phyloP scores from a whole-genome alignment of 2,113 vertebrate genomes.

The Oncorhynchus nerka region DNA sequence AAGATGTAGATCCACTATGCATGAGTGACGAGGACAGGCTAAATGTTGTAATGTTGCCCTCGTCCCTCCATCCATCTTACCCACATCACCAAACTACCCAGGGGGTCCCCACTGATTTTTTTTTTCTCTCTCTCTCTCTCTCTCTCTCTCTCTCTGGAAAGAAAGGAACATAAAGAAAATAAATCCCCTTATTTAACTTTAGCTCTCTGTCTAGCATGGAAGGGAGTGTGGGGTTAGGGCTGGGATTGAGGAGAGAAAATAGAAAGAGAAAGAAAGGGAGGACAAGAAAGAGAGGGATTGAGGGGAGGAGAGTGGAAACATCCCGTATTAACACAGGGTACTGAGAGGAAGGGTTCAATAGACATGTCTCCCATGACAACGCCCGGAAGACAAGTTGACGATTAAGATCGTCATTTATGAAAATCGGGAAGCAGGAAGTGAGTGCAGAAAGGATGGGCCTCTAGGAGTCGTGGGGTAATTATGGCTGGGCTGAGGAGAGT shows the following conservation, averaged over 20 bases:
- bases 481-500: conserved; percentile 43
- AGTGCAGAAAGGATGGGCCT: conserved; percentile 16
- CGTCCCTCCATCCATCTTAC: conserved; percentile 58
- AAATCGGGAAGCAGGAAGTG: not conserved
- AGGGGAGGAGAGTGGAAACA: conserved; percentile 71
- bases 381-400: conserved; percentile 83
- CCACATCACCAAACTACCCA: not conserved
- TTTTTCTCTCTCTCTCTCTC: too few relatives aligned
- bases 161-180: too few relatives aligned
- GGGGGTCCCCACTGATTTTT: conserved; percentile 3
- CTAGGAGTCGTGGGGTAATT: conserved; percentile 47
- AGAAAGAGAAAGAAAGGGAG: not conserved
- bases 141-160: too few relatives aligned
- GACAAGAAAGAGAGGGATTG: conserved; percentile 44
- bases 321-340: conserved; percentile 78
- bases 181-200: too few relatives aligned
- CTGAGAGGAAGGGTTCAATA: conserved; percentile 53
- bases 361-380: conserved; percentile 80
- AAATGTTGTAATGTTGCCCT: conserved; percentile 11
- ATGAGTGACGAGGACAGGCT: conserved; percentile 77
- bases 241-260: not conserved
- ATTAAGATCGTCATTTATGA: conserved; percentile 75
- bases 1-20: conserved; percentile 91
- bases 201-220: too few relatives aligned
- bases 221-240: too few relatives aligned